A percentile compares a stretch with the other conserved stretches of the same genome.
phyloP scores from a whole-genome alignment of 2,888 invertebrate species.

The Tipula unca region DNA sequence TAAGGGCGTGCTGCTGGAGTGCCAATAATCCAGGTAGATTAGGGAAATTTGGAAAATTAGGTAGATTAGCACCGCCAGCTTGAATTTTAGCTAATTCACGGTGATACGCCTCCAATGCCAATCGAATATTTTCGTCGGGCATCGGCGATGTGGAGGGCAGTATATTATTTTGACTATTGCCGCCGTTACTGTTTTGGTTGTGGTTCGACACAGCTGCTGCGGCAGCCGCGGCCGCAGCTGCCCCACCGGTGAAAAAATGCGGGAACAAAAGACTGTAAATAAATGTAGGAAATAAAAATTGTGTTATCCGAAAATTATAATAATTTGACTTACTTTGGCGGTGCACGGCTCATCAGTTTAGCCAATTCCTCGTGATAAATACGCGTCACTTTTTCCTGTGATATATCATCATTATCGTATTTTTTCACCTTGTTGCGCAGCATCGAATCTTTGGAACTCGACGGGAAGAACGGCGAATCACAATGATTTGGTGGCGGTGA shows the following conservation, averaged over 20 bases:
- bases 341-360: slow-evolving; percentile 81
- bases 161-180: slow-evolving; percentile 28
- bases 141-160: slow-evolving; percentile 31
- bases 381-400: slow-evolving; percentile 90
- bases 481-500: slow-evolving; percentile 69
- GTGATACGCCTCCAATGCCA: slow-evolving; percentile 86
- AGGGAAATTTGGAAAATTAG: slow-evolving; percentile 46
- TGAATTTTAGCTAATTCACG: slow-evolving; percentile 85
- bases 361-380: slow-evolving; percentile 93
- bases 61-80: slow-evolving; percentile 51
- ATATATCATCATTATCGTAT: slow-evolving; percentile 89
- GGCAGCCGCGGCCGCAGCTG: slow-evolving; percentile 27
- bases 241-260: slow-evolving; percentile 63
- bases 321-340: slow-evolving; percentile 56
- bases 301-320: background rate
- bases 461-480: slow-evolving; percentile 76
- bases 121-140: slow-evolving; percentile 78
- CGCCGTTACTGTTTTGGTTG: background rate
- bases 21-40: slow-evolving; percentile 60
- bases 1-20: slow-evolving; percentile 64
- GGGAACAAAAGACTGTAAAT: slow-evolving; percentile 66
- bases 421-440: slow-evolving; percentile 66
- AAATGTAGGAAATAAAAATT: background rate
- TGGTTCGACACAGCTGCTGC: background rate
- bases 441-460: slow-evolving; percentile 67